Evolutionary conservation across 2,113 vertebrate genomes (phyloP).

Genomic region (Setophaga petechia): DNA sequence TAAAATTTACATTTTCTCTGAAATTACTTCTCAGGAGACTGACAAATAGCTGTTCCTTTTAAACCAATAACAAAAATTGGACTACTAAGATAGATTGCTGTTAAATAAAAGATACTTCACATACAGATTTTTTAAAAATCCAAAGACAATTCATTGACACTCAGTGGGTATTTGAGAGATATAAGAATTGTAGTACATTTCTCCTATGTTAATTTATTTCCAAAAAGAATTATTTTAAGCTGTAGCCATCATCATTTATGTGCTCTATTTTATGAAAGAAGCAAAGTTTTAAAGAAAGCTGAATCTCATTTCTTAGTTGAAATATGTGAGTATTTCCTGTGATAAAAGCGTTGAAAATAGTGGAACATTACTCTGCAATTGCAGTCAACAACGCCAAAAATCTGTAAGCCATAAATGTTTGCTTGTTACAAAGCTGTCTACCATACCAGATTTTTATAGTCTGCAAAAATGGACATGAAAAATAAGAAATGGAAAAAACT

Average conservation of each 20-base stretch:
- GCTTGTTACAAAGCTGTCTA: not conserved
- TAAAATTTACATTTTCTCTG: conserved; percentile 59
- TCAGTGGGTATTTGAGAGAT: not conserved
- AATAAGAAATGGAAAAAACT: not conserved
- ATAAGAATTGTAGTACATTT: not conserved
- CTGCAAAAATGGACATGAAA: not conserved
- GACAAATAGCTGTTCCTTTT: not conserved
- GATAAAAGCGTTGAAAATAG: not conserved
- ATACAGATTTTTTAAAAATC: not conserved
- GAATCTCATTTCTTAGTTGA: not conserved
- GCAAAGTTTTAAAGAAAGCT: not conserved
- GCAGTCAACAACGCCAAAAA: not conserved
- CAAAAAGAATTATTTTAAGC: not conserved
- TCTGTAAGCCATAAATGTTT: not conserved
- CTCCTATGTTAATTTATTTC: not conserved
- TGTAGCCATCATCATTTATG: not conserved
- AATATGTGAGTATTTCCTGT: not conserved
- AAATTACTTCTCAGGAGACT: not conserved
- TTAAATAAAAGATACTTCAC: not conserved
- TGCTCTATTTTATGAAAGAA: not conserved
- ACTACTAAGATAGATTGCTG: not conserved
- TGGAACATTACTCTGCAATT: not conserved
- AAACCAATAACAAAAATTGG: not conserved
- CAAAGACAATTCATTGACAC: not conserved
- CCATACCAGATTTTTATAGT: not conserved